These are phyloP conservation scores for Dendronephthya gigantea DNA, from an alignment of 64 coral and sea anemone species.

Conservation along the genomic window DNA sequence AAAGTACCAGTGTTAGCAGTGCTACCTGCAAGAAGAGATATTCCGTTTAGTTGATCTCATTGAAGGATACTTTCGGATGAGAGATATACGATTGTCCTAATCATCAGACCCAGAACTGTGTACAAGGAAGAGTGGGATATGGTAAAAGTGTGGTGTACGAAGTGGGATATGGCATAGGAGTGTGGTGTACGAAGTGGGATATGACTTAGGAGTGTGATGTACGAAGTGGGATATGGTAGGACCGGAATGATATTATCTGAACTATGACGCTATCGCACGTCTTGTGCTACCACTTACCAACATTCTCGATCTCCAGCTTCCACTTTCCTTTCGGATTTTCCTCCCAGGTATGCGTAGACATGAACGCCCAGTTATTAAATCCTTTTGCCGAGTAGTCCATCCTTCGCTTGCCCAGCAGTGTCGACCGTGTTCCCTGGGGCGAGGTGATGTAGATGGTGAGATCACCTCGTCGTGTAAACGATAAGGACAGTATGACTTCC, in stretches of 20 bases:
- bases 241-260: too few relatives aligned
- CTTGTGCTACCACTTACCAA: constrained; percentile 34
- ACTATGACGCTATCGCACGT: too few relatives aligned
- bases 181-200: too few relatives aligned
- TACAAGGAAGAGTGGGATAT: too few relatives aligned
- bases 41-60: too few relatives aligned
- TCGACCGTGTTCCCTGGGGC: constrained; percentile 63
- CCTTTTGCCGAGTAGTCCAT: constrained; percentile 48
- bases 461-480: constrained; percentile 58
- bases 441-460: constrained; percentile 71
- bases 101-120: background rate
- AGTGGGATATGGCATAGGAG: too few relatives aligned
- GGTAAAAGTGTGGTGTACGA: too few relatives aligned
- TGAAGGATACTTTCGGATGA: background rate
- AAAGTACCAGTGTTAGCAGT: constrained; percentile 40
- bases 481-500: constrained; percentile 51
- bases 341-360: constrained; percentile 85
- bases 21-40: background rate
- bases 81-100: too few relatives aligned
- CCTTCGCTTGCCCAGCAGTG: constrained; percentile 47
- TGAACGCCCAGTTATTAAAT: constrained; percentile 80
- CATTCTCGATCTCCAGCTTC: constrained; percentile 82
- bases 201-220: too few relatives aligned
- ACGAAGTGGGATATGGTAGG: too few relatives aligned
- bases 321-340: constrained; percentile 82